Evolutionary conservation across 2,888 invertebrate species (phyloP), one percentile per base, ranked within the genome.

Genomic region (Gastrophysa polygoni): DNA sequence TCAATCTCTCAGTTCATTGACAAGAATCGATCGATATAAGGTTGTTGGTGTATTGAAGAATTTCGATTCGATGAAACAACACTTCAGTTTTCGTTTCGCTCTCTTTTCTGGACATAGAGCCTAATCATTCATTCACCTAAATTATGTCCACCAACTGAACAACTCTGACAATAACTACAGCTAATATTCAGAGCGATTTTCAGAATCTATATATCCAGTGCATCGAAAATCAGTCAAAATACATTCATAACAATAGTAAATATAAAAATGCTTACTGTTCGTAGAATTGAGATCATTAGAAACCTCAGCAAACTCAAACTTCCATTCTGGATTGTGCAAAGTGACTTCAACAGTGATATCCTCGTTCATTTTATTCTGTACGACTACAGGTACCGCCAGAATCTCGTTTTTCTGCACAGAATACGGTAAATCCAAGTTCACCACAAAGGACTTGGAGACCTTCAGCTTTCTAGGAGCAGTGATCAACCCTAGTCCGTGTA

Each of bases 361-460:
- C 63, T 89, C 88, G 11, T 89, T 88, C 82, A 94, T 85, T 73
- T 96, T 93, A 80, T 96, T 98, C 80, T 92, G 94, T 7, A 98
- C 88, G 1, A 93, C 90, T 10, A 94, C 89, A 49, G 96, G 92
- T 56, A 96, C 87, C 0, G 95, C 91, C 57, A 98, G 86, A 7
- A 92, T 90, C 84, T 99, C 99, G 20, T 96, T 96, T 66, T 90
- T 87, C 72, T 94, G 91, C 11, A 98, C 88, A 0, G 92, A 90
- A 72, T 93, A 91, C 0, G 98, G 98, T 51, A 98, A 82, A 77
- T 96, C 93, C 7, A 95, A 85, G 7, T 90, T 88, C 46, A 97
- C 88, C 69, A 93, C 92, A 78, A 98, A 93, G 8, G 91, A 90
- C 71, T 91, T 89, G 80, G 92, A 91, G 1, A 95, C 93, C 83